These are phyloP conservation scores for Aspidiotus rigidus DNA, from an alignment of 2,888 invertebrate species.

Conservation along the genomic window DNA sequence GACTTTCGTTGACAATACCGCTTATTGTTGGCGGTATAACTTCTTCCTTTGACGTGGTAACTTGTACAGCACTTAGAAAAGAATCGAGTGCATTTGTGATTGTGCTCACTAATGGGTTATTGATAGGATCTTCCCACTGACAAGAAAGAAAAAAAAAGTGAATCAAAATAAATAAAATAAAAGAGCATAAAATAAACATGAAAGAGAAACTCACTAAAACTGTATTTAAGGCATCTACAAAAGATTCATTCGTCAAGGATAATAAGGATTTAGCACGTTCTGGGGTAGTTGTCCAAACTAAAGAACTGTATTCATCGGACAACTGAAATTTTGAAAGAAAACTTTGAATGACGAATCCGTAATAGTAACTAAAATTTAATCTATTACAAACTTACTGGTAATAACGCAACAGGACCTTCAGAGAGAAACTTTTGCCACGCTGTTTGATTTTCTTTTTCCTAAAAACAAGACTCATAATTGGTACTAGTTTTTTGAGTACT, in stretches of 20 bases:
- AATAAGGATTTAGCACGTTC: slow-evolving; percentile 65
- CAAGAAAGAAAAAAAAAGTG: neutral
- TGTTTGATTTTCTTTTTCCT: slow-evolving; percentile 59
- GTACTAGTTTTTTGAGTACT: neutral
- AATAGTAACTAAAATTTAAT: too few relatives aligned
- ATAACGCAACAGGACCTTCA: slow-evolving; percentile 80
- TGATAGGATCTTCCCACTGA: slow-evolving; percentile 36
- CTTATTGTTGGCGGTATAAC: slow-evolving; percentile 59
- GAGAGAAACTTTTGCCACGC: slow-evolving; percentile 96
- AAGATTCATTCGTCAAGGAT: slow-evolving; percentile 61
- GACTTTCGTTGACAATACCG: slow-evolving; percentile 51
- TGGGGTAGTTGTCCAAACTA: slow-evolving; percentile 86
- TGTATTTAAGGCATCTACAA: slow-evolving; percentile 78
- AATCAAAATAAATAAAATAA: neutral
- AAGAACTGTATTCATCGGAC: slow-evolving; percentile 63
- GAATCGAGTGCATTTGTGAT: slow-evolving; percentile 23
- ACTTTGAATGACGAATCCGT: too few relatives aligned
- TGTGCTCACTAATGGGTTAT: slow-evolving; percentile 22
- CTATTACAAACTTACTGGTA: slow-evolving; percentile 55
- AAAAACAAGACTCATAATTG: slow-evolving; percentile 17
- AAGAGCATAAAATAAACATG: neutral
- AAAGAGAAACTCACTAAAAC: slow-evolving; percentile 53
- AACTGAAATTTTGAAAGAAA: slow-evolving; percentile 46
- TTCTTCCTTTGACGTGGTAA: slow-evolving; percentile 20
- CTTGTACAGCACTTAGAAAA: slow-evolving; percentile 23